Base-by-base conservation (phyloP, 2,888 invertebrate genomes). In the Eilema depressum region DNA sequence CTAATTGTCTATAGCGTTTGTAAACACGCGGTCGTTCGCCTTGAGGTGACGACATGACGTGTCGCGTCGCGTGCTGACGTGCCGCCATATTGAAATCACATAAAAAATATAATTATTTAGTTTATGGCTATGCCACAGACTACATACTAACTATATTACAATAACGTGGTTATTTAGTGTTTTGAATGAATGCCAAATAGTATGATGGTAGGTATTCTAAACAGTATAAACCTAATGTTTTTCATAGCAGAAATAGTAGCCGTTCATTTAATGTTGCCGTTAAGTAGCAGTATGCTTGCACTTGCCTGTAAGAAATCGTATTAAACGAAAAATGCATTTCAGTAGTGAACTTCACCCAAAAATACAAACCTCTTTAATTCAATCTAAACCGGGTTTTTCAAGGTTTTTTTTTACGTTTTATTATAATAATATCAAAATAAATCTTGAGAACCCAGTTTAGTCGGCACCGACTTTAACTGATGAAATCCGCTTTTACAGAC, bases 1-100 rank as follows among this genome's bases (percentile, higher is more conserved):
- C 68, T 74, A 25, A 53, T 53, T 53, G 53, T n/a, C 53, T 53
- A 53, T 53, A 17, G 56, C 57, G 66, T 65, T 17, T 37, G 70
- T 76, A 76, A 74, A 71, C 73, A 76, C 63, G 59, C 63, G 76
- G 66, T 72, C 74, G 63, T 80, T 76, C 68, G 69, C 73, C 76
- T 66, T 47, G n/a, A 28, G 11, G 70, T 70, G 73, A 70, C 66
- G 72, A 71, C 65, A 57, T 64, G 26, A 17, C 57, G 57, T 59
- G 57, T 41, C 33, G 56, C 28, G 69, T 68, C 65, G 61, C 62
- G 70, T 68, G 60, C 25, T 28, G 26, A 26, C 74, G 64, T 60
- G 65, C 63, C 23, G 70, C 70, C 69, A 71, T 73, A 65, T 70
- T 71, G 68, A 30, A 68, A 61, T 23, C 30, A 47, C 41, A 60